Conservation (phyloP, 2,113 vertebrate species). For the Hipposideros armiger region DNA sequence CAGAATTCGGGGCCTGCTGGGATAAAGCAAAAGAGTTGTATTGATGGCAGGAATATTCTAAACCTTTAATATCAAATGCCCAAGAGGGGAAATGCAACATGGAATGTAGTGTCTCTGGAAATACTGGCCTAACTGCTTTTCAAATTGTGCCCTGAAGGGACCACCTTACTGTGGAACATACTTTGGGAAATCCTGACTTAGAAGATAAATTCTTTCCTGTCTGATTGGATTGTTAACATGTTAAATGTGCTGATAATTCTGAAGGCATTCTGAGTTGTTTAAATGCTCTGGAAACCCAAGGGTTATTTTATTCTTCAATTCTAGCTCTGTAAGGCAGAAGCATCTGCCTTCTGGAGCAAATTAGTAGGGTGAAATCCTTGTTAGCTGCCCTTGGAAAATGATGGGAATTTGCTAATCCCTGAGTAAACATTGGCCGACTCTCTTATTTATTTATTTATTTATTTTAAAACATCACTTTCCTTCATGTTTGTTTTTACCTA, state of each 20-base stretch:
- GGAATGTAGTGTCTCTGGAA: neutral
- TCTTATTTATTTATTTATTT: neutral
- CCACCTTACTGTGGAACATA: neutral
- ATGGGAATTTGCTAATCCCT: conserved; percentile 6
- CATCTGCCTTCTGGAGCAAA: neutral
- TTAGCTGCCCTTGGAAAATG: neutral
- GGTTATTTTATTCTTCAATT: conserved; percentile 2
- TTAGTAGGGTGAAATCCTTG: neutral
- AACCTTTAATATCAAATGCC: neutral
- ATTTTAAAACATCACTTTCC: neutral
- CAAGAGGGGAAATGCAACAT: neutral
- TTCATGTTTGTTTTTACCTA: neutral
- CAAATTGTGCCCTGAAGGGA: neutral
- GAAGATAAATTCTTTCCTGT: neutral
- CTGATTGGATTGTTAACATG: neutral
- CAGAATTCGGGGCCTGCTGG: neutral
- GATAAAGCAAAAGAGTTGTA: neutral
- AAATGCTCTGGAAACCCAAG: neutral
- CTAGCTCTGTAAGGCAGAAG: neutral
- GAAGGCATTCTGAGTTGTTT: neutral
- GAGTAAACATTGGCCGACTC: neutral
- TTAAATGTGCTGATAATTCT: neutral
- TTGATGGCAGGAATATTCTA: neutral
- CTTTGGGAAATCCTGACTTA: neutral
- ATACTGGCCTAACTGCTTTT: neutral